A percentile compares a stretch with the other conserved stretches of the same genome.
These are phyloP conservation scores for Mormyrus iriodes DNA, from an alignment of 2,113 vertebrate genomes.

Conservation along the genomic window DNA sequence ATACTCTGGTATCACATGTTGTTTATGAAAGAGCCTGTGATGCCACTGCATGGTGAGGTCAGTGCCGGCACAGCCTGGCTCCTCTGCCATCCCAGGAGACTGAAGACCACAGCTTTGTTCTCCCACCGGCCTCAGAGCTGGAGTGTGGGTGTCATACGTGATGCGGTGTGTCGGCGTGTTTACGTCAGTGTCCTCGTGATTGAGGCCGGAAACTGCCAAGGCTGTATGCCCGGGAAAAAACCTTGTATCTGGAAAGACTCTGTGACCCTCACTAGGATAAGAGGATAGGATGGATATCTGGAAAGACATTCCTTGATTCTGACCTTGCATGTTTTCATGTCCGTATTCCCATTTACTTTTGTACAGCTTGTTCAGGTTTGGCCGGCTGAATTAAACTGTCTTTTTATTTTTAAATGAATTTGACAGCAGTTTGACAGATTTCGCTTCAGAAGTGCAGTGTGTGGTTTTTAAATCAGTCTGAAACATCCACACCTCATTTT, in stretches of 20 bases:
- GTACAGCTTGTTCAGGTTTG: background rate
- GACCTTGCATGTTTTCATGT: background rate
- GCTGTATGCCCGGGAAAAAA: background rate
- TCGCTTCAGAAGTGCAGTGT: background rate
- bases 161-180: background rate
- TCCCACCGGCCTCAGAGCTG: background rate
- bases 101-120: background rate
- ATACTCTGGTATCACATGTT: slow-evolving; percentile 26
- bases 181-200: background rate
- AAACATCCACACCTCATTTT: background rate
- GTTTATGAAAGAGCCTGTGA: slow-evolving; percentile 5
- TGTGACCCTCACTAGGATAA: background rate
- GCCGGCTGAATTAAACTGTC: background rate
- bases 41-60: background rate
- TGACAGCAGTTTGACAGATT: background rate
- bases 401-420: background rate
- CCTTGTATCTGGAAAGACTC: background rate
- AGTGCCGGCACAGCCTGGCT: background rate
- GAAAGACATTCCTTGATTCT: background rate
- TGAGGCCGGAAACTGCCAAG: background rate
- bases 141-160: background rate
- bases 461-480: background rate
- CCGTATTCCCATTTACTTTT: background rate
- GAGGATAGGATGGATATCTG: background rate
- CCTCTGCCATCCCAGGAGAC: background rate